phyloP scores from a whole-genome alignment of 2,888 invertebrate species.

The Amiota minor region DNA sequence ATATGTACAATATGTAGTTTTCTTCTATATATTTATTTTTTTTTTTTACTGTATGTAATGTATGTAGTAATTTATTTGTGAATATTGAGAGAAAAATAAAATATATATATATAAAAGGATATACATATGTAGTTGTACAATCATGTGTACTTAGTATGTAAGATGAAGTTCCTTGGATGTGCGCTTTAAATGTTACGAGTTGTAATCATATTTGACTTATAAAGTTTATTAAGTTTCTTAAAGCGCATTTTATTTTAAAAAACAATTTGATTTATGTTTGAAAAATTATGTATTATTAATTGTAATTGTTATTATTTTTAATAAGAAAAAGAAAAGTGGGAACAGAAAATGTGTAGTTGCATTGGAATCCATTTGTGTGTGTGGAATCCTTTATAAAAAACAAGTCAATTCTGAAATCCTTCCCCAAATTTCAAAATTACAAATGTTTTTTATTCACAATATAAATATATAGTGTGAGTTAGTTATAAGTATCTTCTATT shows the following conservation, averaged over 20 bases:
- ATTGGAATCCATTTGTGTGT: constrained; percentile 46
- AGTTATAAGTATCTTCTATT: constrained; percentile 27
- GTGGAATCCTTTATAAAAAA: constrained; percentile 54
- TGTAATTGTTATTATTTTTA: no score
- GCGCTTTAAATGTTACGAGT: neutral
- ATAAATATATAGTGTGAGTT: constrained; percentile 17
- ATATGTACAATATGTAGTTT: no score
- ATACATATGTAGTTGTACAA: constrained; percentile 49
- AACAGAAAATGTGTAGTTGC: no score
- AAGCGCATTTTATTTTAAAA: constrained; percentile 50
- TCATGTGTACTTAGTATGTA: constrained; percentile 55
- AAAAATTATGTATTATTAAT: no score
- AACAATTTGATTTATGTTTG: no score
- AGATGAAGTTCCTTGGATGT: constrained; percentile 8
- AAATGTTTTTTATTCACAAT: constrained; percentile 58
- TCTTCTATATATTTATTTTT: neutral
- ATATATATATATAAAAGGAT: constrained; percentile 31
- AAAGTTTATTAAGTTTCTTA: constrained; percentile 64
- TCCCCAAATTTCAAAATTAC: constrained; percentile 73
- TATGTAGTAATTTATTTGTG: no score
- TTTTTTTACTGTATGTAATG: no score
- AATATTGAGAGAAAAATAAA: neutral
- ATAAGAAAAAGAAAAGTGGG: no score
- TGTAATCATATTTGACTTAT: constrained; percentile 44
- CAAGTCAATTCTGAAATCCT: constrained; percentile 72